phyloP scores from a whole-genome alignment of 1,140 invertebrate genomes.

The Latrodectus geometricus region DNA sequence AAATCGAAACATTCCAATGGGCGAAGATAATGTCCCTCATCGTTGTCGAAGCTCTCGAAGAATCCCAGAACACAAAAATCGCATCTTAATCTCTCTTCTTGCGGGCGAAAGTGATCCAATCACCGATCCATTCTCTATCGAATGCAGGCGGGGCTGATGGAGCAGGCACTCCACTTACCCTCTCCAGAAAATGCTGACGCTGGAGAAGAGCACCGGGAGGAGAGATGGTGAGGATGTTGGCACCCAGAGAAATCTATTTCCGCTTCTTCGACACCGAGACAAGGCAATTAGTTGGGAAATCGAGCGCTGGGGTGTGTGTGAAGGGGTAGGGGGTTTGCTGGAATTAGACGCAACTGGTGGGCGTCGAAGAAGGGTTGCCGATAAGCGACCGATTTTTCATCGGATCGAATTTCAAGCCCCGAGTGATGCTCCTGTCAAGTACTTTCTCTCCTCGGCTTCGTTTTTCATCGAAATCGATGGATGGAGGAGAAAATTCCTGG shows the following conservation, averaged over 20 bases:
- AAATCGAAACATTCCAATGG: background rate
- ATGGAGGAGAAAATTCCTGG: no score
- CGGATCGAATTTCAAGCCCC: no score
- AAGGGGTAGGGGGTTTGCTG: background rate
- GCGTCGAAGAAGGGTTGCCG: slow-evolving; percentile 12
- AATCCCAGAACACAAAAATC: background rate
- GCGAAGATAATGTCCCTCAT: background rate
- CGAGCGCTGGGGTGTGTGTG: slow-evolving; percentile 3
- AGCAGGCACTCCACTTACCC: background rate
- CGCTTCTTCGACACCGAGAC: background rate
- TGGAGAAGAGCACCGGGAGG: background rate
- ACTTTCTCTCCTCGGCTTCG: no score
- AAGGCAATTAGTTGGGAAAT: slow-evolving; percentile 46
- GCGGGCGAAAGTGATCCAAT: background rate
- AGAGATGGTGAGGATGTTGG: background rate
- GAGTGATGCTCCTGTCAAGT: no score
- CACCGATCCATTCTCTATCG: background rate
- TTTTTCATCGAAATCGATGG: no score
- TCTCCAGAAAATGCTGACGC: background rate
- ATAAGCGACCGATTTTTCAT: background rate
- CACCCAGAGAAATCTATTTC: slow-evolving; percentile 49
- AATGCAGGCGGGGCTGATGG: background rate
- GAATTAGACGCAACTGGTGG: slow-evolving; percentile 56
- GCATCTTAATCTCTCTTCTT: background rate
- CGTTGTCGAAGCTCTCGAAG: background rate